These are phyloP conservation scores for Heliconius sara DNA, from an alignment of 2,888 invertebrate species.

Conservation along the genomic window DNA sequence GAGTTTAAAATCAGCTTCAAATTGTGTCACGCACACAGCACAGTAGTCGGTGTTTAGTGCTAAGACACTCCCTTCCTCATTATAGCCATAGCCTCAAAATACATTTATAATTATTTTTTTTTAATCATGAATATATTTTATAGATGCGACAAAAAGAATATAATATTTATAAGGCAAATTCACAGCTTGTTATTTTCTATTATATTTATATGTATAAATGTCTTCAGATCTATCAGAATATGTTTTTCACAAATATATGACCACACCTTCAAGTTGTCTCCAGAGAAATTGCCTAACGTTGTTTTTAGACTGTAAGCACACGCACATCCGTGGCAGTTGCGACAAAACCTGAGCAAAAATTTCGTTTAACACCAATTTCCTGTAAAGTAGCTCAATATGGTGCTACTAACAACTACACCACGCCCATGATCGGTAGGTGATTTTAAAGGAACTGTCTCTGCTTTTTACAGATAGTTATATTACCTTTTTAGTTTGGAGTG, in stretches of 20 bases:
- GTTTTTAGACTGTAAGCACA: conserved; percentile 10
- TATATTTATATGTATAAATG: not conserved
- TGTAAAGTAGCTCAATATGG: conserved; percentile 15
- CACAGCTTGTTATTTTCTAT: conserved; percentile 1
- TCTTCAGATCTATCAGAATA: not conserved
- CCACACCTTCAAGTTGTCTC: conserved; percentile 16
- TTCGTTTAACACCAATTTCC: conserved; percentile 16
- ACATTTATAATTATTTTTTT: no score
- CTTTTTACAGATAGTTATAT: conserved; percentile 12
- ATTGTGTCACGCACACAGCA: no score
- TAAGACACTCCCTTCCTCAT: no score
- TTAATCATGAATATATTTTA: not conserved
- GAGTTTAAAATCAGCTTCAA: no score
- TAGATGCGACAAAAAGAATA: not conserved
- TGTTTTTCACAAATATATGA: conserved; percentile 17
- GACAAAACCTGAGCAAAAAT: conserved; percentile 17
- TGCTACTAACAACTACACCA: not conserved
- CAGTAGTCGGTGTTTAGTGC: no score
- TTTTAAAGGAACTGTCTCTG: conserved; percentile 13
- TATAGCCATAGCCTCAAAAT: no score
- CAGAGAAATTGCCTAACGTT: conserved; percentile 21
- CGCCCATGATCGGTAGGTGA: not conserved
- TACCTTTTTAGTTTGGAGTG: not conserved
- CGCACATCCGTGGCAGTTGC: not conserved
- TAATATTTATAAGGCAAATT: conserved; percentile 4